phyloP scores from a whole-genome alignment of 2,797 vertebrate species.

The Delichon dasypus region DNA sequence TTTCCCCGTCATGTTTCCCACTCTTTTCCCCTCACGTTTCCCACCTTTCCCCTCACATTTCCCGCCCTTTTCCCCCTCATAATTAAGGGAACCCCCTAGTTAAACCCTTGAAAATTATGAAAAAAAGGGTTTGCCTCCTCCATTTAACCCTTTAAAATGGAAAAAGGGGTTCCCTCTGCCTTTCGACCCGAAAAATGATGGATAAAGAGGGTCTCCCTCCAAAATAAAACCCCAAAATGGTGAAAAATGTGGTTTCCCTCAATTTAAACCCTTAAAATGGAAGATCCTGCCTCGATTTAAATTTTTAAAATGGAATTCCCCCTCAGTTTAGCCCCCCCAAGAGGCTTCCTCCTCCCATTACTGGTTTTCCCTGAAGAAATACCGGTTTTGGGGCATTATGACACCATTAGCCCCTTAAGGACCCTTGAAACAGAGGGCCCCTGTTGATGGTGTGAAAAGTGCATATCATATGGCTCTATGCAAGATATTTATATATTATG shows the following conservation, averaged over 20 bases:
- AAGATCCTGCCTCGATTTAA: not conserved
- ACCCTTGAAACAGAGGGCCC: not conserved
- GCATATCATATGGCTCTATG: too few relatives aligned
- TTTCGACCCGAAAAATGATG: not conserved
- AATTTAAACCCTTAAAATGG: not conserved
- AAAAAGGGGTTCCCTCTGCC: rapidly evolving
- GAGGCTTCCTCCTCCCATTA: not conserved
- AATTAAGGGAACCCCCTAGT: rapidly evolving
- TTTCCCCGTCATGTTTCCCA: not conserved
- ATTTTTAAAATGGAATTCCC: too few relatives aligned
- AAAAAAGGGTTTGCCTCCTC: rapidly evolving
- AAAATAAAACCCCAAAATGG: too few relatives aligned
- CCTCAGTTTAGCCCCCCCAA: not conserved
- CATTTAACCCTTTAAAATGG: not conserved
- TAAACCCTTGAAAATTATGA: not conserved
- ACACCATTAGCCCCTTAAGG: rapidly evolving
- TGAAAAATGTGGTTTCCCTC: rapidly evolving
- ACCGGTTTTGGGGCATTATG: not conserved
- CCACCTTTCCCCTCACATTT: too few relatives aligned
- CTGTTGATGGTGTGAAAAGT: too few relatives aligned
- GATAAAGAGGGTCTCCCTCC: rapidly evolving
- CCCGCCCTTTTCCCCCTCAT: too few relatives aligned
- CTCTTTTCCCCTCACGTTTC: not conserved
- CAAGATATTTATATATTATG: too few relatives aligned
- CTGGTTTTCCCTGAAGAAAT: not conserved